Evolutionary conservation across 1,140 invertebrate species (phyloP), one percentile per base, ranked within the genome.

Genomic region (Idris sp.): DNA sequence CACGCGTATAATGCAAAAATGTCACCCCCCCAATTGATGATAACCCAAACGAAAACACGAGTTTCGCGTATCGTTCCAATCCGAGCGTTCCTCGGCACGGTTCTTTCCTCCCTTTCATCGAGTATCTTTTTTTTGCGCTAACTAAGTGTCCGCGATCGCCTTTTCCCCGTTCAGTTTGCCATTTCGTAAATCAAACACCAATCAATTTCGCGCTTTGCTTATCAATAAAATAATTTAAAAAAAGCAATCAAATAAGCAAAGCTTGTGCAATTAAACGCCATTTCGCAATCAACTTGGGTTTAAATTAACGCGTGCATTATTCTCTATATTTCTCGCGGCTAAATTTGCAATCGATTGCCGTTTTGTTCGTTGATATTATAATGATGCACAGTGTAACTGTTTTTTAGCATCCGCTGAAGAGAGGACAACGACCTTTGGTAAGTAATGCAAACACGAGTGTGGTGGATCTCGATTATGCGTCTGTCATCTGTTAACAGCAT

Each of bases 361-460:
- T 75, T 49, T 54, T 72, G 15, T 44, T 10, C 22, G 13, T 31
- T n/a, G n/a, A n/a, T n/a, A 31, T 40, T 22, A 16, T 18, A 38
- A 84, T 84, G 80, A 85, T 86, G 84, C 76, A 75, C 77, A 51
- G 76, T 49, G 38, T 74, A 22, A 74, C 78, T 53, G 83, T 85
- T 85, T 86, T 86, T 84, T 86, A 86, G 85, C 84, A 85, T 79
- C 67, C 49, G 71, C 75, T 79, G 49, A 74, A 51, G 48, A 72
- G 35, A 65, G 43, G 59, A 71, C 53, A 54, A 65, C 46, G 56
- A 77, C 56, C 74, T 74, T 80, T 31, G 81, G 84, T 86, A 15
- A 85, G 84, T 82, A 28, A 8, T 26, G n/a, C 10, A 19, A 9
- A n/a, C 5, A 1, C 14, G 15, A 22, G 19, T 2, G 19, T 6